phyloP scores from a whole-genome alignment of 2,797 vertebrate genomes.

The Danio choprae region DNA sequence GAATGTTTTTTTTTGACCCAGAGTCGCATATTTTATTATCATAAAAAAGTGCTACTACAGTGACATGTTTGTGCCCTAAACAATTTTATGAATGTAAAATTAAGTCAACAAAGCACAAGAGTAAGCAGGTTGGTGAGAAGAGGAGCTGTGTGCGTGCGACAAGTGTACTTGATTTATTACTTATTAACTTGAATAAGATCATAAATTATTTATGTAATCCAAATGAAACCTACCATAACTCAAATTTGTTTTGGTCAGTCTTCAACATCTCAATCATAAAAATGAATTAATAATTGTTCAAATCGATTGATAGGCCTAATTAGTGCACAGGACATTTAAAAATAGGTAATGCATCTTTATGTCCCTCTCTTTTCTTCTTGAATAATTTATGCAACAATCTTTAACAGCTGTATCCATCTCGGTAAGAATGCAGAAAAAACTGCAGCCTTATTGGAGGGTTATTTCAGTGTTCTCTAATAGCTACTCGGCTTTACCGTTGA shows the following conservation, averaged over 20 bases:
- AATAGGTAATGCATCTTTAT: background rate
- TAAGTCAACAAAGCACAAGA: background rate
- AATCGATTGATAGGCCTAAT: background rate
- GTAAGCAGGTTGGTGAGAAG: background rate
- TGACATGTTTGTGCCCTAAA: background rate
- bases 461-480: background rate
- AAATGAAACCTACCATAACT: background rate
- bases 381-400: slow-evolving; percentile 13
- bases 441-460: background rate
- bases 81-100: background rate
- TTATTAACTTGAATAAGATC: background rate
- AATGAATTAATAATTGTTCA: background rate
- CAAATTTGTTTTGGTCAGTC: background rate
- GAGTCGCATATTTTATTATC: too few relatives aligned
- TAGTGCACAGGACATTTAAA: slow-evolving; percentile 3
- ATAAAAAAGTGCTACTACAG: too few relatives aligned
- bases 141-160: background rate
- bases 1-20: too few relatives aligned
- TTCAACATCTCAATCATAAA: background rate
- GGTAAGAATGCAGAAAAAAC: background rate
- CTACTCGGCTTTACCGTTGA: background rate
- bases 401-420: background rate
- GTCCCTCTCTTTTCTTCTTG: slow-evolving; percentile 7
- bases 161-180: background rate
- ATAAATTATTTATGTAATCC: background rate